A percentile compares a stretch with the other conserved stretches of the same genome.
phyloP scores from a whole-genome alignment of 2,797 vertebrate species.

The Cheirogaleus major region DNA sequence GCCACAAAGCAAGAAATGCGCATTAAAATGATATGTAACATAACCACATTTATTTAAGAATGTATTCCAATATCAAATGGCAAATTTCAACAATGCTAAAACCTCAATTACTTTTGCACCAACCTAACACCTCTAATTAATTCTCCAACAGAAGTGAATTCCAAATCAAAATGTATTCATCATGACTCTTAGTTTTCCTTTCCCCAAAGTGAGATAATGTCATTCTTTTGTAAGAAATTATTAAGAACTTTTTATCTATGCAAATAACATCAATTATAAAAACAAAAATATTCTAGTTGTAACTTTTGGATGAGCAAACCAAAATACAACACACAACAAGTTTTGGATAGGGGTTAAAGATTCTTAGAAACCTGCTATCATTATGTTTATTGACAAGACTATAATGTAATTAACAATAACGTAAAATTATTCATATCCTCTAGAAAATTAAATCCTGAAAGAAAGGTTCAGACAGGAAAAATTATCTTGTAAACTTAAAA shows the following conservation, averaged over 20 bases:
- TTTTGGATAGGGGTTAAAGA: neutral
- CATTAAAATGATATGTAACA: too few relatives aligned
- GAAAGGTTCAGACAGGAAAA: neutral
- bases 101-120: too few relatives aligned
- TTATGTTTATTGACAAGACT: neutral
- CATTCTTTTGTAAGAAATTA: neutral
- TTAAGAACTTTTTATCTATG: neutral
- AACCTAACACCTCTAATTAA: neutral
- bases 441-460: neutral
- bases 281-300: neutral
- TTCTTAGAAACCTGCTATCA: neutral
- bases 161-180: neutral
- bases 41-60: too few relatives aligned
- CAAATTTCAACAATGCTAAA: too few relatives aligned
- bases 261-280: neutral
- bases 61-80: too few relatives aligned
- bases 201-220: neutral
- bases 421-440: neutral
- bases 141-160: slow-evolving; percentile 9
- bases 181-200: neutral
- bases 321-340: neutral
- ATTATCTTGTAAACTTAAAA: neutral
- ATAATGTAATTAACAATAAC: neutral
- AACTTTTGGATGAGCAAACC: neutral
- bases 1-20: too few relatives aligned